Conservation (phyloP, 1,140 invertebrate species). For the Megalopta genalis region DNA sequence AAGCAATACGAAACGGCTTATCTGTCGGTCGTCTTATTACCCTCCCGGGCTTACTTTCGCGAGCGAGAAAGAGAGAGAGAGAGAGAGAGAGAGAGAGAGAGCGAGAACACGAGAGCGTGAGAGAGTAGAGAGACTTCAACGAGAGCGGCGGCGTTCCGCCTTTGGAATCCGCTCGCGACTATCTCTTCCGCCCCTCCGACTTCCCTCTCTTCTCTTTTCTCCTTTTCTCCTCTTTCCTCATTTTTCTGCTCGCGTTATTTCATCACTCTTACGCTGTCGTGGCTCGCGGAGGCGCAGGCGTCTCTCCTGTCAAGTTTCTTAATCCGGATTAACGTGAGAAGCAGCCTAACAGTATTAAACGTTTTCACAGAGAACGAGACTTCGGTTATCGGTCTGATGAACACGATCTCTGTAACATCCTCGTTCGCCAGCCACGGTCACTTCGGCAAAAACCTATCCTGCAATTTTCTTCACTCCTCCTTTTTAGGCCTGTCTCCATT, state of each 20-base stretch:
- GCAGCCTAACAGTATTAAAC: constrained; percentile 45
- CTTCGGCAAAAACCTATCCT: not conserved
- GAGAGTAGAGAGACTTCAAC: constrained; percentile 33
- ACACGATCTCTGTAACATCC: not conserved
- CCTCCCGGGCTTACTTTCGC: constrained; percentile 66
- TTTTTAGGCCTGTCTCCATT: no score
- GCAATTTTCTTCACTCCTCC: not conserved
- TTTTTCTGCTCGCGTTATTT: constrained; percentile 27
- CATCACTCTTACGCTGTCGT: not conserved
- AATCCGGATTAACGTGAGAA: constrained; percentile 55
- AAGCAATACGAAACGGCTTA: constrained; percentile 63
- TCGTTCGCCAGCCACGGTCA: constrained; percentile 28
- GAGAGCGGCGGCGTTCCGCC: constrained; percentile 35
- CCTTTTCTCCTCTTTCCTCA: constrained; percentile 11
- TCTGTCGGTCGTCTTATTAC: constrained; percentile 67
- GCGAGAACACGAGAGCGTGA: no score
- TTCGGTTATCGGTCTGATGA: constrained; percentile 35
- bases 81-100: no score
- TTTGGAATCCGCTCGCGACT: constrained; percentile 49
- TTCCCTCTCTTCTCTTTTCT: no score
- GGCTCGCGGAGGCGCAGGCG: constrained; percentile 15
- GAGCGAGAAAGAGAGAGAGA: not conserved
- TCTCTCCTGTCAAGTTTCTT: constrained; percentile 26
- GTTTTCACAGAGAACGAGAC: constrained; percentile 52
- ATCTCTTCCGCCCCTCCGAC: constrained; percentile 20